phyloP scores from a whole-genome alignment of 1,140 invertebrate species.

The Drosophila tsacasi region DNA sequence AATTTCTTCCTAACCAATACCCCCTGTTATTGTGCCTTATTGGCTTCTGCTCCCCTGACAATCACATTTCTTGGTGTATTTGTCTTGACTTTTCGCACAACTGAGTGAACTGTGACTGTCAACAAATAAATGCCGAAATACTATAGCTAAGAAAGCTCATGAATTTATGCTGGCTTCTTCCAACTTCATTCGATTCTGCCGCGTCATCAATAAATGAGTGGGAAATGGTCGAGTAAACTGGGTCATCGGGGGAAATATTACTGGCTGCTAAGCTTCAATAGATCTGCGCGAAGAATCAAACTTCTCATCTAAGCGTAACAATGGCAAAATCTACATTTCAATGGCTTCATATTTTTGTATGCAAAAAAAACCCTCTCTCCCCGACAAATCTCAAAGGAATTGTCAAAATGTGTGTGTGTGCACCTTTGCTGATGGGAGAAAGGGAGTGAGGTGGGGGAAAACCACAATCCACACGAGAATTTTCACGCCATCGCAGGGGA shows the following conservation, averaged over 20 bases:
- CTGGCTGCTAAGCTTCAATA: slow-evolving; percentile 29
- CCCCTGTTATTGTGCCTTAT: background rate
- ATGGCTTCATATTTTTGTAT: slow-evolving; percentile 61
- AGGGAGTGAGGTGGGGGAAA: slow-evolving; percentile 28
- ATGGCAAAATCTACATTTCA: slow-evolving; percentile 69
- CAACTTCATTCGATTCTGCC: slow-evolving; percentile 29
- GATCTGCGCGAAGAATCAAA: slow-evolving; percentile 13
- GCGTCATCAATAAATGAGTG: slow-evolving; percentile 70
- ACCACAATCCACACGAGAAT: slow-evolving; percentile 67
- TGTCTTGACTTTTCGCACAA: slow-evolving; percentile 61
- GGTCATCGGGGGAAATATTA: slow-evolving; percentile 47
- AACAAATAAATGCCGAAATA: slow-evolving; percentile 53
- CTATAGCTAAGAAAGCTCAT: slow-evolving; percentile 46
- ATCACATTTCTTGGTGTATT: slow-evolving; percentile 32
- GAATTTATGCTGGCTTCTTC: slow-evolving; percentile 40
- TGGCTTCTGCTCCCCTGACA: slow-evolving; percentile 11
- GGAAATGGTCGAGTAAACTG: slow-evolving; percentile 46
- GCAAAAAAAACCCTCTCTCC: slow-evolving; percentile 15
- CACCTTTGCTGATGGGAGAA: slow-evolving; percentile 49
- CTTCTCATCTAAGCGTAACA: slow-evolving; percentile 27
- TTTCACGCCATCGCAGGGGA: slow-evolving; percentile 37
- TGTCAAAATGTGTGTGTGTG: slow-evolving; percentile 50
- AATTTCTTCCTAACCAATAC: background rate
- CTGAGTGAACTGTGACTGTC: slow-evolving; percentile 67
- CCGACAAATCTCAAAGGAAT: slow-evolving; percentile 70